Evolutionary conservation across 2,888 invertebrate genomes (phyloP).

Genomic region (Pandemis heparana): DNA sequence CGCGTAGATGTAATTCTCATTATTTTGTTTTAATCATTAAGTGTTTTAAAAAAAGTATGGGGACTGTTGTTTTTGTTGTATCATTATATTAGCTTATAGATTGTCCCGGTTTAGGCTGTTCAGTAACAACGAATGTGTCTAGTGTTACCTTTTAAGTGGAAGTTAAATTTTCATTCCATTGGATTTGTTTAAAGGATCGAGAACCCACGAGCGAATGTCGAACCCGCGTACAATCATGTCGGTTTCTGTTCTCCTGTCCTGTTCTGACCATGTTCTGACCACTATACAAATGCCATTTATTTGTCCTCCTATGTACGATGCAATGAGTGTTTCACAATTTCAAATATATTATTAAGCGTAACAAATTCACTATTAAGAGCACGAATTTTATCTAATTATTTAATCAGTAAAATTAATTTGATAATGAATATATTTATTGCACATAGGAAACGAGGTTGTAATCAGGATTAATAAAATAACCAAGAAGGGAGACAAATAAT

Average conservation of each 20-base stretch:
- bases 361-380: conserved; percentile 74
- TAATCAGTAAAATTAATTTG: conserved; percentile 65
- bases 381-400: conserved; percentile 72
- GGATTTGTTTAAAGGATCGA: conserved; percentile 33
- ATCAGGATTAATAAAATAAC: conserved; percentile 74
- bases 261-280: background rate
- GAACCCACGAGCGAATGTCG: conserved; percentile 23
- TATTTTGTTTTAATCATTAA: conserved; percentile 53
- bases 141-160: conserved; percentile 64
- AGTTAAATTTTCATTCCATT: conserved; percentile 45
- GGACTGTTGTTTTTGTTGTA: conserved; percentile 53
- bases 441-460: conserved; percentile 84
- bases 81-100: conserved; percentile 56
- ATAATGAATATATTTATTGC: conserved; percentile 77
- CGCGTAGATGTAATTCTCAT: conserved; percentile 55
- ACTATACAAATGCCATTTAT: conserved; percentile 48
- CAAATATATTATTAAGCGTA: conserved; percentile 64
- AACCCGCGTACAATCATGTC: conserved; percentile 10
- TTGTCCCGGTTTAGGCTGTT: conserved; percentile 79
- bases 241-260: background rate
- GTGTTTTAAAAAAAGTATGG: conserved; percentile 46
- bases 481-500: conserved; percentile 82
- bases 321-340: conserved; percentile 61
- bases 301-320: conserved; percentile 53
- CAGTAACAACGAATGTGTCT: conserved; percentile 80